Evolutionary conservation across 2,888 invertebrate species (phyloP), one percentile per base, ranked within the genome.

Genomic region (Melieria omissa): DNA sequence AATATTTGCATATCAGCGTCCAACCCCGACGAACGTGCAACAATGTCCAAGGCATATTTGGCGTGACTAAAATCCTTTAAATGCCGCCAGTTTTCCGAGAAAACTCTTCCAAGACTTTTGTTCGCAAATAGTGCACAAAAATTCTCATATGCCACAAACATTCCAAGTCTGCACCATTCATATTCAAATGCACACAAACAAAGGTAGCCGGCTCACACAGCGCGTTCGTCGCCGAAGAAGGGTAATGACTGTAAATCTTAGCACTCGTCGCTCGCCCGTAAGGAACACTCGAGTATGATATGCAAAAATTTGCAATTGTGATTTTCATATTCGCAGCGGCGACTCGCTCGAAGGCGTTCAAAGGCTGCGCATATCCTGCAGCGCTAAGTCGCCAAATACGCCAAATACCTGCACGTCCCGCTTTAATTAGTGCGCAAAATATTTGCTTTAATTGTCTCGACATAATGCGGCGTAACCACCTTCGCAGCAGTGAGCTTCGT

Each of bases 401-500:
- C 58, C 14, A 57, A 58, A 74, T 75, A 76, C 78, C 46, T 78
- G 78, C 77, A 49, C 45, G 12, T 7, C 44, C 47, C 61, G n/a
- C 42, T 67, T 82, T 80, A 84, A 84, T 83, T 83, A 84, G 80
- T 80, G 80, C 79, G 78, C 82, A 84, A 84, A 84, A 83, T 83
- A 84, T 83, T 83, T 82, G 81, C 79, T 78, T 76, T 82, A 83
- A 84, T 84, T 84, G 81, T 73, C 63, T 49, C 42, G 42, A 61
- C 72, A 67, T 58, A 72, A 57, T 64, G 47, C 47, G 62, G 75
- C 67, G 67, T 67, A 67, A 67, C 67, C 67, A 67, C 67, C 67
- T 67, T 60, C 58, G 49, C 29, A 29, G 29, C 29, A 3, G 29
- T 3, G 29, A 29, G 29, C 29, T 29, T 29, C 29, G 29, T 29